These are phyloP conservation scores for Phenganax marumi DNA, from an alignment of 92 coral and sea anemone species.

Conservation along the genomic window DNA sequence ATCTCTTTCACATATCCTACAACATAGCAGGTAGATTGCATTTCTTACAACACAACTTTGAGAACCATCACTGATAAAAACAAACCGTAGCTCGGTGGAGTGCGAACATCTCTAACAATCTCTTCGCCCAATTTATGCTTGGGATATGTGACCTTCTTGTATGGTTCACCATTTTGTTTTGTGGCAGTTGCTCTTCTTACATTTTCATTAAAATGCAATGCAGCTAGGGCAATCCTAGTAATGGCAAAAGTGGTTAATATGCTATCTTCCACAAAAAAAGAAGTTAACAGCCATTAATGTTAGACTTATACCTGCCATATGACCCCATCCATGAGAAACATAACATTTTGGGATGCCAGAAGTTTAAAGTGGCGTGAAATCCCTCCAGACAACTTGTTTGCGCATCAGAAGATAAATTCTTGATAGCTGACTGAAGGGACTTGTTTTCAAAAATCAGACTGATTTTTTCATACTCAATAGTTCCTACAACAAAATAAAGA, in stretches of 20 bases:
- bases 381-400: conserved; percentile 24
- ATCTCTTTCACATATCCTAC: too few species aligned
- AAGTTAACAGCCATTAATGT: background rate
- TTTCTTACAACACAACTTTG: too few species aligned
- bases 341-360: conserved; percentile 14
- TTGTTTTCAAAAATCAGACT: too few species aligned
- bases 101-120: conserved; percentile 15
- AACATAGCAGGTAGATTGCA: too few species aligned
- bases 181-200: conserved; percentile 1
- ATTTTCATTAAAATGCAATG: conserved; percentile 7
- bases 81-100: conserved; percentile 5
- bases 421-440: background rate
- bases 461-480: too few species aligned
- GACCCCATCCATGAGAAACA: conserved; percentile 16
- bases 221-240: too few species aligned
- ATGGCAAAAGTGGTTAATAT: background rate
- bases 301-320: conserved; percentile 1
- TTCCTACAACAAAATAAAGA: too few species aligned
- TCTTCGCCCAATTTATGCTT: conserved; percentile 22
- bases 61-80: background rate
- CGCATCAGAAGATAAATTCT: background rate
- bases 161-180: background rate
- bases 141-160: conserved; percentile 8
- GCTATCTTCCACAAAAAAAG: background rate
- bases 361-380: conserved; percentile 4